Base-by-base conservation (phyloP, 1,140 invertebrate genomes). In the Magallana angulata region DNA sequence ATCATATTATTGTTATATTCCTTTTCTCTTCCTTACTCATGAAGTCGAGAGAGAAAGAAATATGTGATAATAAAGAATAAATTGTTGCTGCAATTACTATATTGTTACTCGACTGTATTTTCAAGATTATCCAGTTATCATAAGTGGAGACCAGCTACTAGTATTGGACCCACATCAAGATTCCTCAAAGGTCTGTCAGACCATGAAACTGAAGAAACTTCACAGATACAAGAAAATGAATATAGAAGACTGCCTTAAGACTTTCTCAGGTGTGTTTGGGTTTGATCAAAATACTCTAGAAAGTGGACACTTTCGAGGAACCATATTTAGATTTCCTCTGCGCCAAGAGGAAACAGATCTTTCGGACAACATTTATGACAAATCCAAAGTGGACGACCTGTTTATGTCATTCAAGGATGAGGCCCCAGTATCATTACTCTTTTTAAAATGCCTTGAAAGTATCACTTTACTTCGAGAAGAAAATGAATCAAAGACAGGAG, bases 61-160 rank as follows among this genome's bases (percentile, higher is more conserved):
- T 36, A 48, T 48, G 0, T 48, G 5, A 5, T 48, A 48, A 48
- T 48, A 4, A 48, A 48, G 36, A 48, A 48, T 48, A 48, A 48
- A 48, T 4, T 48, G 36, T 48, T 3, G 36, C 36, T 48, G 36
- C 36, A 48, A 48, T 48, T 48, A 48, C 1, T 24, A 24, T 24
- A 24, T 48, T 48, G 36, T 48, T 4, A 48, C 36, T 48, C 36
- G 5, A 5, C 36, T 14, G 18, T 18, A n/a, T 82, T 76, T 85
- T 90, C 16, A 86, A 94, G 93, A 93, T 90, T 87, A 92, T 48
- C 92, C 92, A n/a, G 88, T 90, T 68, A 91, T 93, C 3, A 76
- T 94, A 0, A 93, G 92, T 88, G 93, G 93, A 57, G 83, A 91
- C 24, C 87, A 88, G 16, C 24, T 93, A 12, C 87, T 90, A 5